Evolutionary conservation across 2,888 invertebrate species (phyloP).

Genomic region (Polylopha cassiicola): DNA sequence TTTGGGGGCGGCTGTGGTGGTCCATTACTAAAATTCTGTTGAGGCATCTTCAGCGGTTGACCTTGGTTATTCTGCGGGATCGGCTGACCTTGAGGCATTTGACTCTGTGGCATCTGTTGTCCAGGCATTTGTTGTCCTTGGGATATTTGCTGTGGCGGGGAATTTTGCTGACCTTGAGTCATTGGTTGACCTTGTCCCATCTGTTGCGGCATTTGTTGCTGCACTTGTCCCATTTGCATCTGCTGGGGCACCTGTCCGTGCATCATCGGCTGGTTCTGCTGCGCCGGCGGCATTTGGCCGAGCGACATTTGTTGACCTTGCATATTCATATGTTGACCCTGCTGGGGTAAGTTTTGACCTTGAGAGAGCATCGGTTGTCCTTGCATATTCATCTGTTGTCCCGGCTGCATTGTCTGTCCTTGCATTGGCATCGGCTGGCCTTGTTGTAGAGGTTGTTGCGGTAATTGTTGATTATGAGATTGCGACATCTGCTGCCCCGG

Average conservation of each 20-base stretch:
- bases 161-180: conserved; percentile 29
- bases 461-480: conserved; percentile 37
- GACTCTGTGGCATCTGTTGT: conserved; percentile 34
- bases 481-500: conserved; percentile 41
- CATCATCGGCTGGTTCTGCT: conserved; percentile 21
- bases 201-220: conserved; percentile 34
- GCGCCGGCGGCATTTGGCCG: conserved; percentile 28
- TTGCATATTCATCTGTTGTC: conserved; percentile 47
- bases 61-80: conserved; percentile 26
- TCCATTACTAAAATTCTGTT: conserved; percentile 35
- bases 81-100: conserved; percentile 26
- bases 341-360: conserved; percentile 40
- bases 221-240: conserved; percentile 32
- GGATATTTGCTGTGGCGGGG: conserved; percentile 24
- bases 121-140: conserved; percentile 23
- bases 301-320: conserved; percentile 32
- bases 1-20: conserved; percentile 37
- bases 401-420: conserved; percentile 39
- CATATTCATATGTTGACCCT: conserved; percentile 39
- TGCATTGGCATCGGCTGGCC: conserved; percentile 41
- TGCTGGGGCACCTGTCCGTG: conserved; percentile 33
- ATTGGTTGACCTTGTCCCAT: conserved; percentile 32
- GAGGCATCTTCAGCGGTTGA: conserved; percentile 38
- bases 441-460: conserved; percentile 27
- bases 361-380: conserved; percentile 42